Percentiles rank a stretch among this genome's conserved stretches.
Conservation (phyloP, 2,888 invertebrate species). For the Drosophila pseudotakahashii region DNA sequence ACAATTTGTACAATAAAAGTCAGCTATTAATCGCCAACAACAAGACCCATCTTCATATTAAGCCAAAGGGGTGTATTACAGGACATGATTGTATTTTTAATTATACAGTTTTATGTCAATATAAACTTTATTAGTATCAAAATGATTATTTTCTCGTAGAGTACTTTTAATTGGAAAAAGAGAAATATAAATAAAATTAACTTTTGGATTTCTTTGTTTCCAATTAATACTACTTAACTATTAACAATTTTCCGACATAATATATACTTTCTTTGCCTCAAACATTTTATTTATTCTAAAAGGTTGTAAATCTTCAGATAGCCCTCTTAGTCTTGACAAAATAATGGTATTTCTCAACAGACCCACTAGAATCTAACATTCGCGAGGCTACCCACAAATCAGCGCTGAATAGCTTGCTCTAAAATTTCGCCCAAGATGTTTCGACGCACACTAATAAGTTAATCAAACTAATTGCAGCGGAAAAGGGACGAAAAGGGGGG, state of each 20-base stretch:
- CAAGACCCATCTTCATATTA: neutral
- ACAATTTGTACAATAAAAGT: slow-evolving; percentile 51
- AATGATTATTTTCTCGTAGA: no score
- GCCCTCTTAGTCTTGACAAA: neutral
- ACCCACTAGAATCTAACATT: neutral
- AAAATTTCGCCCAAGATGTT: slow-evolving; percentile 17
- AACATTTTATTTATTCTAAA: no score
- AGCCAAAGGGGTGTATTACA: neutral
- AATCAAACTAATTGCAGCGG: slow-evolving; percentile 71
- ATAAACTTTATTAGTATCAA: neutral
- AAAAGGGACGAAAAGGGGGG: slow-evolving; percentile 15
- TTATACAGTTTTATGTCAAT: neutral
- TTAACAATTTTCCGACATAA: no score
- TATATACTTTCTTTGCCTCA: no score
- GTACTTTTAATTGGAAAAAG: no score
- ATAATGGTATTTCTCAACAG: neutral
- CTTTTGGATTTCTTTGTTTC: no score
- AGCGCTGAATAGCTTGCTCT: slow-evolving; percentile 19
- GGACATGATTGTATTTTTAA: neutral
- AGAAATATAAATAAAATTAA: no score
- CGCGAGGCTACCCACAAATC: slow-evolving; percentile 18
- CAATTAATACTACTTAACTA: no score
- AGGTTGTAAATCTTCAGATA: no score
- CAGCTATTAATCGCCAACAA: slow-evolving; percentile 12
- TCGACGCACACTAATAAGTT: slow-evolving; percentile 63